Evolutionary conservation across 2,113 vertebrate species (phyloP), one percentile per base, ranked within the genome.

Genomic region (Odocoileus hemionus): DNA sequence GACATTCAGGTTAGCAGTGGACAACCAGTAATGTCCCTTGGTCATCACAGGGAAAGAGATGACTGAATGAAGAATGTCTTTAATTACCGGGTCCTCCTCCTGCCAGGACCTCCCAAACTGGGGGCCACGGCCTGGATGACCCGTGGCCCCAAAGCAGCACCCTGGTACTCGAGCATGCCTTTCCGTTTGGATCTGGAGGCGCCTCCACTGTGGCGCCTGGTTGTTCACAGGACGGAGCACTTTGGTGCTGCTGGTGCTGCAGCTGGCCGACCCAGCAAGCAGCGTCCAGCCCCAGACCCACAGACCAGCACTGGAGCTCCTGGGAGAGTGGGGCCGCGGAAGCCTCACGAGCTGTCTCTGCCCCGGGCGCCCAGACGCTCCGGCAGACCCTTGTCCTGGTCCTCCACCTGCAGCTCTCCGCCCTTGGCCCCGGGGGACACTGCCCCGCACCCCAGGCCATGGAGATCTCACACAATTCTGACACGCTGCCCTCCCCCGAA

Each of bases 241-340:
- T 57, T n/a, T 13, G 26, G 33, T 10, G 43, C 54, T 17, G 7
- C 54, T 5, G 6, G 23, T 7, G 6, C 43, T 2, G 15, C 64
- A 47, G 30, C 21, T 5, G 3, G 50, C 82, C 1, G 0, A 21
- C 13, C 25, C 16, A 1, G 28, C 15, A 17, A 25, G 57, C 10
- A 0, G 54, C 3, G 11, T 10, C 50, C 25, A 28, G 76, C n/a
- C n/a, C 0, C 0, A 8, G 26, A n/a, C 43, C 54, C 43, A 4
- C 33, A 26, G 13, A 28, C 4, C 30, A 4, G 10, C 45, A 1
- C 67, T 1, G 33, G 30, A 5, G 47, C 5, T n/a, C 25, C 17
- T 19, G 74, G 26, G 43, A 25, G 21, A n/a, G 17, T 5, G 7
- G 52, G 1, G 26, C 14, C 0, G 19, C 28, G 1, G 39, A 5